Evolutionary conservation across 1,140 invertebrate species (phyloP), one percentile per base, ranked within the genome.

Genomic region (Acromyrmex echinatior): DNA sequence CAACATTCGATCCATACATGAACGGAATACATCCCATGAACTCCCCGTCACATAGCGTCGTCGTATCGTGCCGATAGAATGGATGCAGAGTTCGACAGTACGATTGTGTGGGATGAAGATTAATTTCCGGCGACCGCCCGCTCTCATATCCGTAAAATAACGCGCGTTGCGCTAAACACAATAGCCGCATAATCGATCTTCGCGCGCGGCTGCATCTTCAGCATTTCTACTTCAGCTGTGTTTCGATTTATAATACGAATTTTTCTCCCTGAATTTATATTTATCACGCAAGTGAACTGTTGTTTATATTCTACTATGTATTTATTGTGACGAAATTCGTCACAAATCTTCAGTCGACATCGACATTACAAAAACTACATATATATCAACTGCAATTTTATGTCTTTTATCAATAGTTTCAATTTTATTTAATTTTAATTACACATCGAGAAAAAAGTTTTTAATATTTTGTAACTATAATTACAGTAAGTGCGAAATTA

Each of bases 41-140:
- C 18, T n/a, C 6, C 31, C 5, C 12, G 7, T 39, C 56, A 76
- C 53, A 21, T 21, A 18, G 49, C 28, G 31, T 60, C 74, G 45
- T 77, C 31, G 74, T 25, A 25, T 25, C 25, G 25, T 56, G 56
- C 56, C 74, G 21, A 1, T 39, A 6, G 35, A 25, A 45, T 35
- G 79, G 35, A 45, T 31, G 58, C 14, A 35, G 16, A 21, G 3
- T 18, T 63, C 79, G 78, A 71, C 80, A 74, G 84, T 79, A 60
- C 66, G 74, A 88, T 88, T 56, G 25, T 21, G 9, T 60, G 60
- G 39, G 21, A 60, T 58, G 51, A 60, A 77, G 60, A 89, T 86
- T 88, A 78, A 86, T 79, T 89, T 89, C 74, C 87, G 49, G 39
- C 62, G 5, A 3, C 1, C 53, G 21, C 39, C 18, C n/a, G 31